A percentile compares a stretch with the other conserved stretches of the same genome.
Conservation (phyloP, 1,140 invertebrate species). For the Pogonognathellus flavescens region DNA sequence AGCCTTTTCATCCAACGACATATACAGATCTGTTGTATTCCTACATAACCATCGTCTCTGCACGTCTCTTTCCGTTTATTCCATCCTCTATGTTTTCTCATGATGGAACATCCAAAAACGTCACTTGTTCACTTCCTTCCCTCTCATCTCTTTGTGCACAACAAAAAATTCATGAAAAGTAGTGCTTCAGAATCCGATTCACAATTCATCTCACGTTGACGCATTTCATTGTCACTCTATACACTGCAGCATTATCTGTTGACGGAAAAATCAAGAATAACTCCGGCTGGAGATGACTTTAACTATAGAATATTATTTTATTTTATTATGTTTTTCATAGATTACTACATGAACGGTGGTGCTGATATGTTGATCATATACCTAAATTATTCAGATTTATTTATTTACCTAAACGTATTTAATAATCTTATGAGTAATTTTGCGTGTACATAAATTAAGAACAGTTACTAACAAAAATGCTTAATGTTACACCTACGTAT, state of each 20-base stretch:
- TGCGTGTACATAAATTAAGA: too few relatives aligned
- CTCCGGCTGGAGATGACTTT: neutral
- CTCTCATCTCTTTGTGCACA: neutral
- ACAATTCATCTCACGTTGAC: conserved; percentile 20
- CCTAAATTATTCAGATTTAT: too few relatives aligned
- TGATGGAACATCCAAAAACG: neutral
- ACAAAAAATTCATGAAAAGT: conserved; percentile 11
- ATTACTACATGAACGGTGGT: too few relatives aligned
- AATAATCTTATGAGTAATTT: too few relatives aligned
- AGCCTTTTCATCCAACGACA: conserved; percentile 16
- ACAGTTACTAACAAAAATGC: too few relatives aligned
- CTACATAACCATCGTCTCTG: neutral
- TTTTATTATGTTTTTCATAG: too few relatives aligned
- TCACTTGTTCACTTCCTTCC: conserved; percentile 1
- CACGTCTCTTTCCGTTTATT: conserved; percentile 26
- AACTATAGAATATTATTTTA: too few relatives aligned
- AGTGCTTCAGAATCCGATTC: conserved; percentile 25
- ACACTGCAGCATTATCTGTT: too few relatives aligned
- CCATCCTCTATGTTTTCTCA: conserved; percentile 30
- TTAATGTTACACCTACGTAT: too few relatives aligned
- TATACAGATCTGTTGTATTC: neutral
- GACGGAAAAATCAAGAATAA: neutral
- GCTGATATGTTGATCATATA: too few relatives aligned
- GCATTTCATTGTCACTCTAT: neutral
- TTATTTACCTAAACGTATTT: too few relatives aligned